phyloP scores from a whole-genome alignment of 2,797 vertebrate genomes.

The Diceros bicornis region DNA sequence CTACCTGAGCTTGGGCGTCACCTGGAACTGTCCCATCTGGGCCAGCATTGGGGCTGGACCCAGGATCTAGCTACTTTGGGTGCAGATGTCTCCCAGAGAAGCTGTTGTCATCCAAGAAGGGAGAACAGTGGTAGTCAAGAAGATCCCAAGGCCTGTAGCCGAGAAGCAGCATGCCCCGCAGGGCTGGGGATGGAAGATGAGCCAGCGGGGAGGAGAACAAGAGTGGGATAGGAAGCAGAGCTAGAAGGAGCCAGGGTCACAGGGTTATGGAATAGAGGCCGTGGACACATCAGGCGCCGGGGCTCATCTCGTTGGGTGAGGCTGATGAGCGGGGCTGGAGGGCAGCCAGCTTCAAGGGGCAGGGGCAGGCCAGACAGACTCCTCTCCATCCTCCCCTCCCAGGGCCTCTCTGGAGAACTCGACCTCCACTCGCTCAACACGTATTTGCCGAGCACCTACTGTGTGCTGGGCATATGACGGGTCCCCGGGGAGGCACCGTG shows the following conservation, averaged over 20 bases:
- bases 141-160: not conserved
- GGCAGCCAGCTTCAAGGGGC: not conserved
- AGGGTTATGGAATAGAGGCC: not conserved
- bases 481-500: no score
- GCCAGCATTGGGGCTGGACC: not conserved
- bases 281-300: rapidly evolving
- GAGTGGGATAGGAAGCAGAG: not conserved
- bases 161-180: not conserved
- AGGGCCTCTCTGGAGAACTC: not conserved
- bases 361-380: not conserved
- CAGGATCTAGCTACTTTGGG: not conserved
- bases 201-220: not conserved
- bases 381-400: not conserved
- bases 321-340: no score
- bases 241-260: no score
- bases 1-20: not conserved
- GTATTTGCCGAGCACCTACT: not conserved
- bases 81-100: not conserved
- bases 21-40: not conserved
- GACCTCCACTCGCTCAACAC: not conserved
- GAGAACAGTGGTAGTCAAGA: not conserved
- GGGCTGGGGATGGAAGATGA: not conserved
- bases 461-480: not conserved
- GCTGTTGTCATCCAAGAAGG: not conserved
- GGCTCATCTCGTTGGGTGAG: not conserved